These are phyloP conservation scores for Crotalus viridis DNA, from an alignment of 2,113 vertebrate species.

Conservation along the genomic window DNA sequence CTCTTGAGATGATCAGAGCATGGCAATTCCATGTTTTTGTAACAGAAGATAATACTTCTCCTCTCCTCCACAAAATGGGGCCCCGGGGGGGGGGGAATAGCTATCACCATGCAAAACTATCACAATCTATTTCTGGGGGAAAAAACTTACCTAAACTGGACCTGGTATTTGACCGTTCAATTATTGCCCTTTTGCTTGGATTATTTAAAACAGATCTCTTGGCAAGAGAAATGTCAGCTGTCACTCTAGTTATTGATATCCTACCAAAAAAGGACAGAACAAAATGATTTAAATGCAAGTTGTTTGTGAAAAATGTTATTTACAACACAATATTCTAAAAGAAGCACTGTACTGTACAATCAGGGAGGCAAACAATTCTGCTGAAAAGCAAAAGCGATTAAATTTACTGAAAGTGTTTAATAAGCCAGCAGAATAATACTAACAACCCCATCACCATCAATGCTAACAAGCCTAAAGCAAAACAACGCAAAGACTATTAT, in stretches of 20 bases:
- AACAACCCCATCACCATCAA: not conserved
- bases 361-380: slow-evolving; percentile 7
- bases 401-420: not conserved
- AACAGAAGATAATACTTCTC: not conserved
- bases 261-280: slow-evolving; percentile 71
- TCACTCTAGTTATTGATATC: slow-evolving; percentile 98
- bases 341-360: slow-evolving; percentile 21
- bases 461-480: too few relatives aligned
- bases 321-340: slow-evolving; percentile 34
- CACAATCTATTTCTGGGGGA: rapidly evolving
- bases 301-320: not conserved
- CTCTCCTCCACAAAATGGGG: not conserved
- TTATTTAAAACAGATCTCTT: slow-evolving; percentile 98
- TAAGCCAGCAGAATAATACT: not conserved
- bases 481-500: not conserved
- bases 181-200: slow-evolving; percentile 97
- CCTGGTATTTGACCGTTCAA: slow-evolving; percentile 94
- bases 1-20: not conserved
- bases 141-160: slow-evolving; percentile 89
- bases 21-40: not conserved
- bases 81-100: too few relatives aligned
- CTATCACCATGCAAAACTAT: not conserved
- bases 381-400: not conserved
- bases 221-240: slow-evolving; percentile 97
- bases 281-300: slow-evolving; percentile 24